A percentile compares a stretch with the other conserved stretches of the same genome.
Conservation (phyloP, 2,113 vertebrate genomes). For the Nesogale talazaci region DNA sequence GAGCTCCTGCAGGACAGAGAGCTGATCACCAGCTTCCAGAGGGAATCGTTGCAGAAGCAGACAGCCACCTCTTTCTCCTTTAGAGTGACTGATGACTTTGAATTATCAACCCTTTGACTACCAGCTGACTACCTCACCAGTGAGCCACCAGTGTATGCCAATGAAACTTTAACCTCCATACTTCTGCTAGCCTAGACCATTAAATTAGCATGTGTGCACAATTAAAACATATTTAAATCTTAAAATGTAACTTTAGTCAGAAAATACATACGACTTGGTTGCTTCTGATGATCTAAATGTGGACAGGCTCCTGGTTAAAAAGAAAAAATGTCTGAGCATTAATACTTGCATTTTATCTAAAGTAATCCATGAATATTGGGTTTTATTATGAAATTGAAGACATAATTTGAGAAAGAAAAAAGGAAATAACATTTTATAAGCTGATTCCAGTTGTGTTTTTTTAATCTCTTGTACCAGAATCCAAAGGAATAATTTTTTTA, state of each 20-base stretch:
- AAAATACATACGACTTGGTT: constrained; percentile 63
- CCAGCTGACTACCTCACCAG: background rate
- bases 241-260: constrained; percentile 18
- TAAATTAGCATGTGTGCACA: background rate
- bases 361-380: constrained; percentile 26
- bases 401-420: constrained; percentile 32
- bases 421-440: constrained; percentile 27
- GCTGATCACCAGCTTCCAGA: background rate
- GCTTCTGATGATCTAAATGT: constrained; percentile 30
- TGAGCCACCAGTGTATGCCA: background rate
- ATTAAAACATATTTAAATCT: background rate
- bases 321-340: constrained; percentile 36
- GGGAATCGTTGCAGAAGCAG: background rate
- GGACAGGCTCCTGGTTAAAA: constrained; percentile 54
- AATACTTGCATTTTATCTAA: background rate
- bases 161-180: background rate
- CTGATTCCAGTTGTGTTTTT: background rate
- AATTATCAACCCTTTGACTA: background rate
- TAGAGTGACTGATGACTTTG: background rate
- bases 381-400: constrained; percentile 18
- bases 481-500: background rate
- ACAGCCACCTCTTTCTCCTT: background rate
- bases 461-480: background rate
- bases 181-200: background rate
- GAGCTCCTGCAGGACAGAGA: background rate